These are phyloP conservation scores for Papilio polyxenes DNA, from an alignment of 1,140 invertebrate genomes.

Conservation along the genomic window DNA sequence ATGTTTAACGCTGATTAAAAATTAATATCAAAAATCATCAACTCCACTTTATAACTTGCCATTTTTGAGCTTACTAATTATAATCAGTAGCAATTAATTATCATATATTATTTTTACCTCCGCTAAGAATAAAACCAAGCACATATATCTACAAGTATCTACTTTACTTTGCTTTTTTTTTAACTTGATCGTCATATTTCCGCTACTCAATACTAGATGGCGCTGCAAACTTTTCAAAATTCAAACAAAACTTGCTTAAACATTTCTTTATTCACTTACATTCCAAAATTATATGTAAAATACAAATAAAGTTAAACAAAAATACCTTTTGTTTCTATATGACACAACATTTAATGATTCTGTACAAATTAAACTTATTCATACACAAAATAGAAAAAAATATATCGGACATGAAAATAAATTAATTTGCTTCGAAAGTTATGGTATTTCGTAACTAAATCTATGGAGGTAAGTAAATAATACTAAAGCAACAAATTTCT, in stretches of 20 bases:
- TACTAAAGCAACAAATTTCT: slow-evolving; percentile 23
- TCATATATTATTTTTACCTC: too few relatives aligned
- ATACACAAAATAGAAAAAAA: slow-evolving; percentile 35
- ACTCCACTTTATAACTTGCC: too few relatives aligned
- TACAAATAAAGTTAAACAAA: slow-evolving; percentile 33
- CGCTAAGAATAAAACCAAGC: too few relatives aligned
- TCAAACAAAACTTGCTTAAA: slow-evolving; percentile 33
- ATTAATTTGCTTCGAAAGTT: slow-evolving; percentile 32
- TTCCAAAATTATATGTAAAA: slow-evolving; percentile 36
- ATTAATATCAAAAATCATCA: too few relatives aligned
- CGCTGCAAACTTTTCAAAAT: slow-evolving; percentile 4
- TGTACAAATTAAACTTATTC: slow-evolving; percentile 37
- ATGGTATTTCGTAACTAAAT: slow-evolving; percentile 21
- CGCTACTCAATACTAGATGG: slow-evolving; percentile 30
- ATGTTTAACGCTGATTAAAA: too few relatives aligned
- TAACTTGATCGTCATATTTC: too few relatives aligned
- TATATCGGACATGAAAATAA: slow-evolving; percentile 39
- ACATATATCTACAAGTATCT: too few relatives aligned
- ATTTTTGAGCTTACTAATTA: too few relatives aligned
- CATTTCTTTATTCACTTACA: slow-evolving; percentile 39
- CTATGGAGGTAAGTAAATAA: slow-evolving; percentile 35
- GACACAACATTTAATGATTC: slow-evolving; percentile 37
- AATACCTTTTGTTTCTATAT: slow-evolving; percentile 20
- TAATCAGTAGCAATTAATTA: too few relatives aligned
- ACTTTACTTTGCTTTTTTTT: too few relatives aligned